Evolutionary conservation across 1,140 invertebrate genomes (phyloP).

Genomic region (Globodera ellingtonae): DNA sequence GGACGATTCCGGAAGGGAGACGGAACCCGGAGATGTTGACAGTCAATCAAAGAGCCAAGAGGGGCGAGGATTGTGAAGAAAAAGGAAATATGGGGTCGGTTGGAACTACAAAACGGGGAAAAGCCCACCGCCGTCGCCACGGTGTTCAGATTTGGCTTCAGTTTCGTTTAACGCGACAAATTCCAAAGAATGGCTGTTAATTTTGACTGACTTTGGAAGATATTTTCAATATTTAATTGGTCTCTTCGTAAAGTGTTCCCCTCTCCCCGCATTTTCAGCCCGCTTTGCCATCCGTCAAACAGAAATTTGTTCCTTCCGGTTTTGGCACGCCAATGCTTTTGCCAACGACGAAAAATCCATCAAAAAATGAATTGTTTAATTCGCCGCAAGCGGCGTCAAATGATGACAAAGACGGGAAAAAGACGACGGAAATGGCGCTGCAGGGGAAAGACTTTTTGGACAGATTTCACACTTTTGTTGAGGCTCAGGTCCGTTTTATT

Average conservation of each 20-base stretch:
- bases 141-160: too few species aligned
- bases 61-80: not conserved
- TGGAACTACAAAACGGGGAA: too few species aligned
- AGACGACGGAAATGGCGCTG: not conserved
- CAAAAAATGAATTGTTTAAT: not conserved
- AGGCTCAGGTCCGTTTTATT: conserved; percentile 17
- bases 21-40: not conserved
- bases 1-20: not conserved
- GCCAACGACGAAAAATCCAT: not conserved
- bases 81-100: not conserved
- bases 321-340: not conserved
- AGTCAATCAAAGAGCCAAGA: not conserved
- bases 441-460: conserved; percentile 13
- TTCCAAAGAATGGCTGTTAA: too few species aligned
- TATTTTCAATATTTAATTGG: too few species aligned
- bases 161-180: too few species aligned
- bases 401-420: not conserved
- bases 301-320: not conserved
- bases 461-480: conserved; percentile 21
- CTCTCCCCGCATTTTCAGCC: not conserved
- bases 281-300: not conserved
- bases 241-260: not conserved
- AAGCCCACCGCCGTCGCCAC: too few species aligned
- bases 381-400: not conserved
- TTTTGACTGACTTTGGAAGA: too few species aligned